Conservation (phyloP, 2,888 invertebrate species). For the Pammene aurita region DNA sequence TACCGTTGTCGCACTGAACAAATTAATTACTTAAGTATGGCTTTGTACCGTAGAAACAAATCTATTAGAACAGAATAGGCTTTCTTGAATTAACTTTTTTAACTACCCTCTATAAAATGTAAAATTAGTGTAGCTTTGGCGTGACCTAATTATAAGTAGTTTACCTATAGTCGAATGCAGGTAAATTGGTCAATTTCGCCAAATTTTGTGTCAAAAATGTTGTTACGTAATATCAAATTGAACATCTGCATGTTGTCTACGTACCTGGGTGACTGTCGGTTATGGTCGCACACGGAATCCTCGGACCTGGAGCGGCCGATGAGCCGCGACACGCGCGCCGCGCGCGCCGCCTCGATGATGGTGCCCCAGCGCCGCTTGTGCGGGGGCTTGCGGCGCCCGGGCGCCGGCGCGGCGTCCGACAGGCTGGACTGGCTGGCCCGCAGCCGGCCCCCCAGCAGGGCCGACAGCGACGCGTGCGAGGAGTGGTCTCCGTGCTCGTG, state of each 20-base stretch:
- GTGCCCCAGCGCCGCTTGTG: constrained; percentile 93
- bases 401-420: constrained; percentile 62
- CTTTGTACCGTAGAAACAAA: too few species aligned
- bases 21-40: too few species aligned
- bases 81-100: too few species aligned
- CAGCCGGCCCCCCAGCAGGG: constrained; percentile 85
- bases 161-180: too few species aligned
- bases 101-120: too few species aligned
- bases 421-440: constrained; percentile 72
- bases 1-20: too few species aligned
- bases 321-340: constrained; percentile 90
- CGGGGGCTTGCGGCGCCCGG: constrained; percentile 68
- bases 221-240: too few species aligned
- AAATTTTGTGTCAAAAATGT: too few species aligned
- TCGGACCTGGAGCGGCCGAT: constrained; percentile 91
- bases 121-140: too few species aligned
- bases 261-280: constrained; percentile 82
- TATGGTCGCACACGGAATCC: constrained; percentile 89
- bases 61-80: too few species aligned
- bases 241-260: background rate
- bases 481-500: constrained; percentile 78
- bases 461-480: constrained; percentile 84
- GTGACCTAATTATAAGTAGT: too few species aligned
- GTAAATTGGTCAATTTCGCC: too few species aligned
- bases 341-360: constrained; percentile 93